A percentile compares a stretch with the other conserved stretches of the same genome.
phyloP scores from a whole-genome alignment of 2,113 vertebrate genomes.

The Podocnemis expansa region DNA sequence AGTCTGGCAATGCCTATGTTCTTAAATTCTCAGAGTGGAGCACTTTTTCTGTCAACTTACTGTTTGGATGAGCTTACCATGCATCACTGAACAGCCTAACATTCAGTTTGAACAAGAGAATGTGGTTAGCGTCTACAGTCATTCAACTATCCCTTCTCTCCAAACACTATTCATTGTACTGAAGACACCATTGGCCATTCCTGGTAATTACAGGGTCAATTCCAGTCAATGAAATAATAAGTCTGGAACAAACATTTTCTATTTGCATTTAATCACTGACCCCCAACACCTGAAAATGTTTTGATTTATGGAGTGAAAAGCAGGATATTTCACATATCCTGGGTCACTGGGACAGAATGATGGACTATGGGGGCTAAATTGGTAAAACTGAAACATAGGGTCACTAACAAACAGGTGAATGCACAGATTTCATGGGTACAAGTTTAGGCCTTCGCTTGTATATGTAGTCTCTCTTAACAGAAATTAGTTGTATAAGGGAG shows the following conservation, averaged over 20 bases:
- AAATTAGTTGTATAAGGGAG: constrained; percentile 18
- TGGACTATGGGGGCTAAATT: neutral
- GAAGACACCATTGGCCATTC: neutral
- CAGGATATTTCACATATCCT: neutral
- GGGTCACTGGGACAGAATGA: neutral
- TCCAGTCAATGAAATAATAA: neutral
- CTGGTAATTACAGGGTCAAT: neutral
- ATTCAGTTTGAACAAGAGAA: neutral
- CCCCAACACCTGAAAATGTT: neutral
- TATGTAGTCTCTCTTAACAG: constrained; percentile 1
- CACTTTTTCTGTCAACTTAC: neutral
- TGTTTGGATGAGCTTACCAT: neutral
- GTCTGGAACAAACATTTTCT: neutral
- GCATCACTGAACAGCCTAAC: neutral
- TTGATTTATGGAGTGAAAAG: fast-evolving
- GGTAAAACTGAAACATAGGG: neutral
- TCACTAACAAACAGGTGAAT: neutral
- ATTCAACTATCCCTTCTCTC: neutral
- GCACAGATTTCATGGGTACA: constrained; percentile 6
- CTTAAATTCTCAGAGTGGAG: neutral
- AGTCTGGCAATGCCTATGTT: neutral
- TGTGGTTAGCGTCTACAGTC: neutral
- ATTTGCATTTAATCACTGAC: neutral
- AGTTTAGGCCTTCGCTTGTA: constrained; percentile 39
- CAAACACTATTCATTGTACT: neutral